phyloP scores from a whole-genome alignment of 2,888 invertebrate genomes.

The Ectropis crepuscularia region DNA sequence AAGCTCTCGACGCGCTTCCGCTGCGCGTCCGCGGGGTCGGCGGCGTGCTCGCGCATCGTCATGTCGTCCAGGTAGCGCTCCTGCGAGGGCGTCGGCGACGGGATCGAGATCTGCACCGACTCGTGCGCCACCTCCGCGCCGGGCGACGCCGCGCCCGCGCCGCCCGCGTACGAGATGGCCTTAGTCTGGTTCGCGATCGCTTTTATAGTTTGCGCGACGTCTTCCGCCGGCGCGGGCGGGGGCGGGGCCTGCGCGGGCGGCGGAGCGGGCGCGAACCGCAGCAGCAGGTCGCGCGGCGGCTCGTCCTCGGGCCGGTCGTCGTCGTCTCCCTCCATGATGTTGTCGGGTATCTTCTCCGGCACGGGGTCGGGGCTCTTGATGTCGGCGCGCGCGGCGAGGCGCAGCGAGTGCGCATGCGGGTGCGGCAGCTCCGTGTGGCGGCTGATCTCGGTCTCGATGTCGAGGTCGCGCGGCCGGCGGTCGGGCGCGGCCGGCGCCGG shows the following conservation, averaged over 20 bases:
- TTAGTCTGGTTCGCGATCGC: slow-evolving; percentile 84
- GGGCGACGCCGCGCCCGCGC: slow-evolving; percentile 80
- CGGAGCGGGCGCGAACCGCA: slow-evolving; percentile 64
- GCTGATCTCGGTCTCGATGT: slow-evolving; percentile 80
- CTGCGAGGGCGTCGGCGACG: slow-evolving; percentile 87
- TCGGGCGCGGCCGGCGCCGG: slow-evolving; percentile 51
- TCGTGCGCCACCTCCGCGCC: slow-evolving; percentile 86
- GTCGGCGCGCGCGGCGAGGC: slow-evolving; percentile 72
- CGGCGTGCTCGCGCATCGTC: slow-evolving; percentile 84
- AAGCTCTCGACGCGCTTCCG: slow-evolving; percentile 86
- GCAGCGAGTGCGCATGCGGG: slow-evolving; percentile 71
- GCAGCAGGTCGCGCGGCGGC: slow-evolving; percentile 59
- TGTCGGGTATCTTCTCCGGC: slow-evolving; percentile 81
- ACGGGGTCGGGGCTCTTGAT: slow-evolving; percentile 81
- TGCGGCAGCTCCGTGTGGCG: slow-evolving; percentile 80
- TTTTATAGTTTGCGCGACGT: slow-evolving; percentile 71
- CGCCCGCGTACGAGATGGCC: slow-evolving; percentile 61
- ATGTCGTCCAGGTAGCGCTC: slow-evolving; percentile 87
- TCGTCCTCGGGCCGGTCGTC: slow-evolving; percentile 77
- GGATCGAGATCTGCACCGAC: slow-evolving; percentile 87
- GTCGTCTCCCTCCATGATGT: slow-evolving; percentile 79
- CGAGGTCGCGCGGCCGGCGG: slow-evolving; percentile 59
- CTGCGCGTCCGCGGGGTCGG: slow-evolving; percentile 80
- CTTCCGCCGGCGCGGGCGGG: slow-evolving; percentile 46
- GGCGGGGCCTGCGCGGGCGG: slow-evolving; percentile 53